Evolutionary conservation across 2,113 vertebrate species (phyloP).

Genomic region (Chloroceryle aenea): DNA sequence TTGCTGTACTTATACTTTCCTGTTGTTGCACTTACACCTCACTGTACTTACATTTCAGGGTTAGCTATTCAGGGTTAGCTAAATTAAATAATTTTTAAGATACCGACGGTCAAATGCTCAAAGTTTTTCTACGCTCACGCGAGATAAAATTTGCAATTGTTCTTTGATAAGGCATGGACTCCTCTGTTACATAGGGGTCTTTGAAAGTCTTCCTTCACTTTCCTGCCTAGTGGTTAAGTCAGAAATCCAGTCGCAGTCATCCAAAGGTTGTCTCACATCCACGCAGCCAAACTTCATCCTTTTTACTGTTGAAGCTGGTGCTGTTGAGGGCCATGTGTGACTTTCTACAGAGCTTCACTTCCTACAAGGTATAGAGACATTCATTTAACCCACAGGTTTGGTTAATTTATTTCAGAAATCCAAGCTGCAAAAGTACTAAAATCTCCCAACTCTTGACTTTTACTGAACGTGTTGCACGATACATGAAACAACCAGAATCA

Average conservation of each 20-base stretch:
- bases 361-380: neutral
- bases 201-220: neutral
- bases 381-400: neutral
- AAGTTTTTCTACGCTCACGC: neutral
- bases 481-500: conserved; percentile 21
- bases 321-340: fast-evolving
- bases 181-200: neutral
- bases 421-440: neutral
- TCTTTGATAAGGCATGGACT: neutral
- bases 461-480: neutral
- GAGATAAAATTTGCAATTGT: neutral
- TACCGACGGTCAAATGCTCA: neutral
- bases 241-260: neutral
- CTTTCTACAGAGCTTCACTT: neutral
- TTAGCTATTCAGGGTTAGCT: neutral
- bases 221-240: neutral
- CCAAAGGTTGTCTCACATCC: fast-evolving
- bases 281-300: neutral
- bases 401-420: neutral
- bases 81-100: neutral
- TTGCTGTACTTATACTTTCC: neutral
- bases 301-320: fast-evolving
- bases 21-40: neutral
- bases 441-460: neutral
- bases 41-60: neutral